phyloP scores from a whole-genome alignment of 2,888 invertebrate species.

The Hoplodrina ambigua region DNA sequence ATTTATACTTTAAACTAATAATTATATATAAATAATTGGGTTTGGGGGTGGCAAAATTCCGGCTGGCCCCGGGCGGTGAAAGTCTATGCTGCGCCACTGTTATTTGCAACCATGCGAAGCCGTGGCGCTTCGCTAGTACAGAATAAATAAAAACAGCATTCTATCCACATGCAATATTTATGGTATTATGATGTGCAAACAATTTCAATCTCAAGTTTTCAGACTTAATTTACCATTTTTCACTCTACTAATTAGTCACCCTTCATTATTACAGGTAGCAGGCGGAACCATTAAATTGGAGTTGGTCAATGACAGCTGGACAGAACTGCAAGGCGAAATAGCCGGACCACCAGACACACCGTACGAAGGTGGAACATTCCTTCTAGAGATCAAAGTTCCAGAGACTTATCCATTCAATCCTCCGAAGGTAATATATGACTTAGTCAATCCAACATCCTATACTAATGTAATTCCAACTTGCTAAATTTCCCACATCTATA shows the following conservation, averaged over 20 bases:
- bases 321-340: conserved; percentile 98
- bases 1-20: no score
- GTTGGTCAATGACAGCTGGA: conserved; percentile 96
- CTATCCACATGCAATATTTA: no score
- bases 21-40: no score
- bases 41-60: no score
- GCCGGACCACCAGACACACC: conserved; percentile 99
- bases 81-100: no score
- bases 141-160: no score
- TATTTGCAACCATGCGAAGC: no score
- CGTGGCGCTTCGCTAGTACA: no score
- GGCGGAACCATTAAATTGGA: conserved; percentile 97
- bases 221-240: neutral
- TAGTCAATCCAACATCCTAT: neutral
- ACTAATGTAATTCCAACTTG: no score
- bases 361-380: conserved; percentile 98
- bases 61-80: no score
- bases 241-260: neutral
- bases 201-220: neutral
- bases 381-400: conserved; percentile 99
- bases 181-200: no score
- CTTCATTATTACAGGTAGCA: conserved; percentile 91
- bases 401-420: conserved; percentile 99
- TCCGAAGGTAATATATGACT: conserved; percentile 94
- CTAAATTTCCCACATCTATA: neutral